Percentiles rank a stretch among this genome's conserved stretches.
Evolutionary conservation across 2,113 vertebrate species (phyloP).

Genomic region (Notarius lentiginosus): DNA sequence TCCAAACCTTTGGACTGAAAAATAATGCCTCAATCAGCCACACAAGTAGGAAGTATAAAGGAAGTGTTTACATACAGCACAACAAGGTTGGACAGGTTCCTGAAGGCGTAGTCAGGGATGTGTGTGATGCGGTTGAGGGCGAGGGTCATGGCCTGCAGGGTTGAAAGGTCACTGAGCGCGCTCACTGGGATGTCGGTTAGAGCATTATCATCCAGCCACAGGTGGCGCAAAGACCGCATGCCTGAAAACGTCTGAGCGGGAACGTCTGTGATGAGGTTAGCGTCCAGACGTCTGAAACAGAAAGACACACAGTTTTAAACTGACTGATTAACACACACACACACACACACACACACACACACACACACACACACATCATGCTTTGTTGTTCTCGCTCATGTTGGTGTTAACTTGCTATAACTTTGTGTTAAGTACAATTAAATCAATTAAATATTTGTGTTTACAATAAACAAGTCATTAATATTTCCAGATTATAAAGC

Average conservation of each 20-base stretch:
- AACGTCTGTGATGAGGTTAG: slow-evolving; percentile 89
- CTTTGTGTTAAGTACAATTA: background rate
- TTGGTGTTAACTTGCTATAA: background rate
- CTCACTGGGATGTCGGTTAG: slow-evolving; percentile 86
- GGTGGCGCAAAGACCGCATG: slow-evolving; percentile 84
- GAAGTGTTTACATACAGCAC: slow-evolving; percentile 82
- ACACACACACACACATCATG: background rate
- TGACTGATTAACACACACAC: background rate
- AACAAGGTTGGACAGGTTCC: slow-evolving; percentile 90
- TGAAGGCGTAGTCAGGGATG: slow-evolving; percentile 89
- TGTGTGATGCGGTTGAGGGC: slow-evolving; percentile 90
- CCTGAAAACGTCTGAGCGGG: slow-evolving; percentile 84
- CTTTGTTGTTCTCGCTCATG: background rate
- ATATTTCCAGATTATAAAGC: background rate
- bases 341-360: background rate
- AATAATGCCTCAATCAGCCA: background rate
- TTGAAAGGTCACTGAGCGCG: slow-evolving; percentile 81
- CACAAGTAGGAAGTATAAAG: slow-evolving; percentile 5
- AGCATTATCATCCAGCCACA: slow-evolving; percentile 94
- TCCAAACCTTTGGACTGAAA: background rate
- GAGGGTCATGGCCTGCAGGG: slow-evolving; percentile 94
- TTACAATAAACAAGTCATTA: background rate
- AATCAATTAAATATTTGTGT: background rate
- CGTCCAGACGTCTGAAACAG: slow-evolving; percentile 85
- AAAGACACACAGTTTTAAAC: background rate